Percentiles rank a stretch among this genome's conserved stretches.
Conservation (phyloP, 2,797 vertebrate genomes). For the Spinibarbus caldwelli region DNA sequence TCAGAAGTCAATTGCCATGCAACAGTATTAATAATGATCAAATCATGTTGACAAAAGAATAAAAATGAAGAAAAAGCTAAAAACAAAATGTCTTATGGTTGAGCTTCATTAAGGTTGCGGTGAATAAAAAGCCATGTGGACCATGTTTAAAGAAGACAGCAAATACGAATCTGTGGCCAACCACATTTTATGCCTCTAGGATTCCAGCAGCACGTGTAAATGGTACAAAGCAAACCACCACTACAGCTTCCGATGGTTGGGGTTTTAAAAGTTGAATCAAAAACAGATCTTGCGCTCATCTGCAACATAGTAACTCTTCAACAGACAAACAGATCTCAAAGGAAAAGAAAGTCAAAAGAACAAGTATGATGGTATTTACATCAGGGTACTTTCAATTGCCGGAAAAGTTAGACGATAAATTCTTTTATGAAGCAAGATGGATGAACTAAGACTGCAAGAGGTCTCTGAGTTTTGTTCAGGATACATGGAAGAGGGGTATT, state of each 20-base stretch:
- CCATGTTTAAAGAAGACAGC: constrained; percentile 45
- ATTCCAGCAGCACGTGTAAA: constrained; percentile 51
- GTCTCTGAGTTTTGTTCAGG: neutral
- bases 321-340: constrained; percentile 14
- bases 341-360: neutral
- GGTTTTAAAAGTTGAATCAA: constrained; percentile 50
- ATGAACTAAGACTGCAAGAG: neutral
- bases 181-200: constrained; percentile 43
- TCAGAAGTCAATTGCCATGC: neutral
- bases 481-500: neutral
- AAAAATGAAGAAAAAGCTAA: neutral
- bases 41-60: neutral
- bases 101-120: constrained; percentile 2
- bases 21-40: neutral
- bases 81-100: constrained; percentile 15
- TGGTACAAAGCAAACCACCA: constrained; percentile 55
- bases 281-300: constrained; percentile 45
- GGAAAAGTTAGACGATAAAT: neutral
- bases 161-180: constrained; percentile 45
- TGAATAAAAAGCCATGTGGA: constrained; percentile 40
- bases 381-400: neutral
- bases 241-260: constrained; percentile 51
- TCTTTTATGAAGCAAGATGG: neutral
- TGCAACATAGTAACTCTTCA: constrained; percentile 6
- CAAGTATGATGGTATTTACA: neutral